Evolutionary conservation across 2,888 invertebrate species (phyloP).

Genomic region (Diaperis boleti): DNA sequence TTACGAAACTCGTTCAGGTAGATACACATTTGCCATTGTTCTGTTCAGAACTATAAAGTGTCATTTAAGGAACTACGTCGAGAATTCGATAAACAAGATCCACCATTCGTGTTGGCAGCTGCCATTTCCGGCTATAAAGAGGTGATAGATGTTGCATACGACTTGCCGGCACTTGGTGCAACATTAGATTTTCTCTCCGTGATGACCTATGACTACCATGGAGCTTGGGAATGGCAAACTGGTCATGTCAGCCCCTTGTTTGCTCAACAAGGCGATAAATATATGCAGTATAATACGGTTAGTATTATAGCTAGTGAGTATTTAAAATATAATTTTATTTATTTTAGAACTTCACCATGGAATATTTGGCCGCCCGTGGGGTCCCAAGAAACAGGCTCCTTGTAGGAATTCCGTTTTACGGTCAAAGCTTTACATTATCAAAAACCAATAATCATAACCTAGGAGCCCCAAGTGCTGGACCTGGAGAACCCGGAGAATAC

Average conservation of each 20-base stretch:
- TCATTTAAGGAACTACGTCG: conserved; percentile 72
- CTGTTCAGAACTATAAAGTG: neutral
- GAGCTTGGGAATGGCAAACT: conserved; percentile 86
- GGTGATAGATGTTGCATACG: conserved; percentile 89
- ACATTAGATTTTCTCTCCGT: conserved; percentile 84
- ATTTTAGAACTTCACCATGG: conserved; percentile 82
- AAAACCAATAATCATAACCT: conserved; percentile 66
- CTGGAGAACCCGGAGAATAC: conserved; percentile 84
- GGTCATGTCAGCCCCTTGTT: conserved; percentile 86
- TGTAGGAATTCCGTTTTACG: conserved; percentile 88
- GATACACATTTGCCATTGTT: conserved; percentile 43
- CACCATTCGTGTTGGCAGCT: conserved; percentile 81
- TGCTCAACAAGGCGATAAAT: conserved; percentile 74
- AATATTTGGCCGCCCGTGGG: conserved; percentile 79
- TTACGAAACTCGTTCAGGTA: conserved; percentile 81
- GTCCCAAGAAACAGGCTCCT: conserved; percentile 83
- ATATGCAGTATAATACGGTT: conserved; percentile 83
- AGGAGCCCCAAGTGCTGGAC: conserved; percentile 77
- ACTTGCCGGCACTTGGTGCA: conserved; percentile 77
- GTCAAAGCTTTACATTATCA: conserved; percentile 83
- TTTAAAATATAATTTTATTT: neutral
- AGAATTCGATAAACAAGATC: conserved; percentile 73
- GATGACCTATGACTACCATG: conserved; percentile 92
- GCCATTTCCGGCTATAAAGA: conserved; percentile 92
- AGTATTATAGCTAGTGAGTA: conserved; percentile 59